These are phyloP conservation scores for Sprattus sprattus DNA, from an alignment of 2,113 vertebrate species.

Conservation along the genomic window DNA sequence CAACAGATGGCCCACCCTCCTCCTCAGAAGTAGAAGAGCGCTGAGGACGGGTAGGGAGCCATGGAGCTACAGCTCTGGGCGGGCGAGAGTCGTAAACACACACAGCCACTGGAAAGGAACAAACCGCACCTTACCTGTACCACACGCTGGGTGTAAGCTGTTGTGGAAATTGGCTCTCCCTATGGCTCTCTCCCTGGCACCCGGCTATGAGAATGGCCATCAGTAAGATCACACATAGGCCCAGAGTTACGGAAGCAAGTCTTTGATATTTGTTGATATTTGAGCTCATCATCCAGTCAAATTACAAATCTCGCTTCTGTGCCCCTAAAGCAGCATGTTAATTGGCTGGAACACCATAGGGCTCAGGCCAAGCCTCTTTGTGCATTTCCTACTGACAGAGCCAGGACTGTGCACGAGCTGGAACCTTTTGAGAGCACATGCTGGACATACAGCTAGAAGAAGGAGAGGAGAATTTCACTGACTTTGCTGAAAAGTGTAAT, in stretches of 20 bases:
- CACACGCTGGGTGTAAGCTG: neutral
- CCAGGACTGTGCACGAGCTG: neutral
- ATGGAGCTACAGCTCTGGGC: neutral
- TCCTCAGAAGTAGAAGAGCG: neutral
- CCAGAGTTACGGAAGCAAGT: neutral
- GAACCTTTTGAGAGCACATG: neutral
- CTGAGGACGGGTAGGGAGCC: neutral
- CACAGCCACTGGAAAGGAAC: neutral
- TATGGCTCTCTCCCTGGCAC: neutral
- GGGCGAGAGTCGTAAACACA: neutral
- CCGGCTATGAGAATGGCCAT: neutral
- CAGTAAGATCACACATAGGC: neutral
- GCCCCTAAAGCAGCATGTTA: neutral
- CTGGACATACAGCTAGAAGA: neutral
- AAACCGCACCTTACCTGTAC: neutral
- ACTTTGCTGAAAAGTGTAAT: neutral
- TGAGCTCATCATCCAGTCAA: neutral
- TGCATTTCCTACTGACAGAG: neutral
- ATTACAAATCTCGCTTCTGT: neutral
- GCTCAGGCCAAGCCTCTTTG: neutral
- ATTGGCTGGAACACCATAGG: neutral
- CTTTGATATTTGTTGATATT: neutral
- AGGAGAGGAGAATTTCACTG: neutral
- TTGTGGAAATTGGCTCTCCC: neutral
- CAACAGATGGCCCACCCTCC: slow-evolving; percentile 32